These are phyloP conservation scores for Falco peregrinus DNA, from an alignment of 2,797 vertebrate genomes.

Conservation along the genomic window DNA sequence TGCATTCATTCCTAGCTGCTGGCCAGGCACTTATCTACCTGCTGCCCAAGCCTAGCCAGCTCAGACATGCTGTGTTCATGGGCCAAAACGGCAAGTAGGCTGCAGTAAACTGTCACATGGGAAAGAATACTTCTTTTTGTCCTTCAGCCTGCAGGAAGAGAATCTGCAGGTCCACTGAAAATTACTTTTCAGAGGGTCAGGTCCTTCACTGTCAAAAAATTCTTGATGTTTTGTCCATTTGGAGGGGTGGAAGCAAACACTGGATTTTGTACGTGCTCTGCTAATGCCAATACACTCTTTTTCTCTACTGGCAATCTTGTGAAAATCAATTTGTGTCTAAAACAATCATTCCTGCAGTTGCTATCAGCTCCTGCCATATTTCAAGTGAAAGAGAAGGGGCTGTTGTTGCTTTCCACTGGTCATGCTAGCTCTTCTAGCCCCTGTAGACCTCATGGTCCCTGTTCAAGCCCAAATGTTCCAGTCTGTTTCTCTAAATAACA, in stretches of 20 bases:
- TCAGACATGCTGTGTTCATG: background rate
- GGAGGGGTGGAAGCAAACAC: background rate
- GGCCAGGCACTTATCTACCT: background rate
- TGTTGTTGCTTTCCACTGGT: background rate
- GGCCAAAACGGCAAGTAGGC: background rate
- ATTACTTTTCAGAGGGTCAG: background rate
- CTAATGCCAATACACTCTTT: background rate
- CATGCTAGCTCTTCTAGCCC: background rate
- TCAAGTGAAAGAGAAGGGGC: background rate
- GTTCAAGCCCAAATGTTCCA: background rate
- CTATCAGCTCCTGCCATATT: background rate
- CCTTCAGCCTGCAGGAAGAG: background rate
- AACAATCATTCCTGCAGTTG: background rate
- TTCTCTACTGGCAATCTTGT: background rate
- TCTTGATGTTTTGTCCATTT: background rate
- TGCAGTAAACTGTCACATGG: background rate
- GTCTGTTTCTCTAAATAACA: background rate
- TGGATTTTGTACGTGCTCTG: background rate
- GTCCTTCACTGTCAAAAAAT: background rate
- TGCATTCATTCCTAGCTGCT: background rate
- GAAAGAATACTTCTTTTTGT: background rate
- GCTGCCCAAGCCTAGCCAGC: background rate
- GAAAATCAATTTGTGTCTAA: background rate
- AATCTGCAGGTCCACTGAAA: background rate
- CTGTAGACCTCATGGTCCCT: background rate